Evolutionary conservation across 2,888 invertebrate species (phyloP), one percentile per base, ranked within the genome.

Genomic region (Heliconius charithonia): DNA sequence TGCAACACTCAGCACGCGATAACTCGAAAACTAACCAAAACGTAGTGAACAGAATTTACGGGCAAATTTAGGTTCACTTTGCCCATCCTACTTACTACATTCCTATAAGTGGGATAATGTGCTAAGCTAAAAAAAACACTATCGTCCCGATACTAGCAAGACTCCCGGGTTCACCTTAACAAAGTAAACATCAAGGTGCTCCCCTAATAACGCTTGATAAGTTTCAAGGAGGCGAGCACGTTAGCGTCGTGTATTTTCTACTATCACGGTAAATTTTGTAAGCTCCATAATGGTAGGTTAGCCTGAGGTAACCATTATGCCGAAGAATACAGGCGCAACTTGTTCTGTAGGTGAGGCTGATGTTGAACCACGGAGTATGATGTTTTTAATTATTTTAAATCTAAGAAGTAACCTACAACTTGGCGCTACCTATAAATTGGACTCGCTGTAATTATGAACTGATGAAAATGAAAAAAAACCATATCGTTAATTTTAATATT

Each of bases 261-360:
- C 91, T 92, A 94, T 93, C 93, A 90, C 90, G 92, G 91, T 93
- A 93, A 93, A 94, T 95, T 94, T 93, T 93, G 93, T 91, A 89
- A 93, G 92, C 94, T 92, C 94, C 89, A 92, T 94, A 93, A 93
- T 91, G 37, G 67, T 67, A 13, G 67, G 94, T 92, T 94, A 90
- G 94, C 94, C 94, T 87, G 94, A 93, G 93, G 94, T 91, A 92
- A 90, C 93, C 93, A 94, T 94, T 93, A 91, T 89, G 88, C 79
- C 95, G 93, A 86, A 94, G 94, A 94, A 82, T 89, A 92, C 85
- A 82, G 66, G 80, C 79, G 76, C 25, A 62, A 56, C 45, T 16
- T 37, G 56, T 69, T 77, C 66, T 66, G 69, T 71, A 80, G 78
- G 76, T 45, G 80, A 77, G 77, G 27, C 27, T 27, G 25, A 29